Evolutionary conservation across 2,888 invertebrate genomes (phyloP), one percentile per base, ranked within the genome.

Genomic region (Ischnura elegans): DNA sequence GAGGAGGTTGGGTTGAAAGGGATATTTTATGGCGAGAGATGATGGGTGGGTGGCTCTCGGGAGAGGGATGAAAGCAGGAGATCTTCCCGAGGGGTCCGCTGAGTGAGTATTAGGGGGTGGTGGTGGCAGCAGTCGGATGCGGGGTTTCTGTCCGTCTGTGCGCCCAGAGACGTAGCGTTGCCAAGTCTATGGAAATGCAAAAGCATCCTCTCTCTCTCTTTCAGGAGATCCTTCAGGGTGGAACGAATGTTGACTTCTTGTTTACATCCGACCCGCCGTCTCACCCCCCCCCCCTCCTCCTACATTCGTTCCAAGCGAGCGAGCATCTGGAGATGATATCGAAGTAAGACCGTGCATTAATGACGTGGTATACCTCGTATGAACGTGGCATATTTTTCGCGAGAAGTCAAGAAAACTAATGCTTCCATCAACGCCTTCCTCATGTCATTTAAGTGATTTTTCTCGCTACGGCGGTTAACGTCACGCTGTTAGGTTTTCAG

Each of bases 11-110:
- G 76, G 76, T 76, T 29, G 66, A 76, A 76, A 76, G 76, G 36
- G 76, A 76, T 76, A 76, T 76, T 76, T 76, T 76, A 36, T 76
- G 76, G 76, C 13, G 76, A 76, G 61, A 61, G 76, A 76, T 76
- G 76, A 76, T 76, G 76, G 76, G 76, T 36, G 76, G 76, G 76
- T 76, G 76, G 76, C 2, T 36, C 13, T 29, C 3, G 61, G 76
- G 3, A 36, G 76, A 76, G 76, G 76, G 76, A 16, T 36, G 36
- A 76, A 76, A 36, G 76, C n/a, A 76, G 76, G 36, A 36, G 76
- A 76, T 76, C 29, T 76, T 76, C 36, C 13, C 13, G 29, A 76
- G 76, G 76, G 36, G 76, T 36, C 13, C 76, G 29, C 29, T 29
- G 36, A 76, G 76, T 76, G 13, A 36, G 51, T 51, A 1, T 51